phyloP scores from a whole-genome alignment of 2,113 vertebrate genomes.

The Paralichthys olivaceus region DNA sequence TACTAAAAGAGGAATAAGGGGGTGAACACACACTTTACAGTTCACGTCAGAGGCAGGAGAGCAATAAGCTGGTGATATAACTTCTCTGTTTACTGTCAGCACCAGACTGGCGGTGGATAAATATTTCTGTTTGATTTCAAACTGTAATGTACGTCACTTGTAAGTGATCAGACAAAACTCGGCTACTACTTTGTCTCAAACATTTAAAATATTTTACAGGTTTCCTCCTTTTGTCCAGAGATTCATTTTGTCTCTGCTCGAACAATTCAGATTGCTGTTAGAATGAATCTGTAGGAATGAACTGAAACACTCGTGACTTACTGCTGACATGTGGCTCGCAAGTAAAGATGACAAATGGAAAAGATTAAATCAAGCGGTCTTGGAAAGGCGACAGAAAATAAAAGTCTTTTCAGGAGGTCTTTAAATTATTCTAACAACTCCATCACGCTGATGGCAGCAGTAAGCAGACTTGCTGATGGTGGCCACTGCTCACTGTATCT shows the following conservation, averaged over 20 bases:
- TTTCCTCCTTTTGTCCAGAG: neutral
- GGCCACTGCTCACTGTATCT: slow-evolving; percentile 11
- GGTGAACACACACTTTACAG: neutral
- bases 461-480: slow-evolving; percentile 54
- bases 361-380: slow-evolving; percentile 76
- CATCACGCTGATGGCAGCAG: slow-evolving; percentile 68
- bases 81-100: slow-evolving; percentile 34
- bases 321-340: slow-evolving; percentile 59
- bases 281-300: slow-evolving; percentile 52
- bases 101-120: slow-evolving; percentile 14
- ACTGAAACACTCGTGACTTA: slow-evolving; percentile 68
- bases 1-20: slow-evolving; percentile 14
- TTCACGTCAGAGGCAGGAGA: slow-evolving; percentile 18
- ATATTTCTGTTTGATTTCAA: slow-evolving; percentile 30
- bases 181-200: neutral
- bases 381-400: slow-evolving; percentile 50
- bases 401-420: slow-evolving; percentile 56
- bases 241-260: slow-evolving; percentile 3
- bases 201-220: neutral
- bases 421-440: slow-evolving; percentile 80
- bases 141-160: neutral
- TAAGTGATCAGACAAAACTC: neutral
- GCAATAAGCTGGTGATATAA: slow-evolving; percentile 16
- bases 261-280: slow-evolving; percentile 34
- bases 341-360: slow-evolving; percentile 77